Conservation (phyloP, 2,888 invertebrate genomes). For the Apotomis turbidana region DNA sequence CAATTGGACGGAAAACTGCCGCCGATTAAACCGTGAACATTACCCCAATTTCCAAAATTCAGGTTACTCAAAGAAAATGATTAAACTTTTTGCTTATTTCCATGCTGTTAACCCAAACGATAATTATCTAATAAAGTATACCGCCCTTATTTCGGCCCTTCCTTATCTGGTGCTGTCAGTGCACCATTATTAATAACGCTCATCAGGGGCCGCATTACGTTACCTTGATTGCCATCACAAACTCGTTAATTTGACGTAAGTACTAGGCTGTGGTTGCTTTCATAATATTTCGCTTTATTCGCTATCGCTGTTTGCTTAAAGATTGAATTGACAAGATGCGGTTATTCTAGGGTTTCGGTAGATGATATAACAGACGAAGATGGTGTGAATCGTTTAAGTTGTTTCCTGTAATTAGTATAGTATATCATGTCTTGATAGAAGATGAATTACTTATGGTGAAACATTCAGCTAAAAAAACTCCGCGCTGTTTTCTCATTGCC, state of each 20-base stretch:
- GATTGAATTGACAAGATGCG: too few relatives aligned
- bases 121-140: conserved; percentile 55
- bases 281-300: not conserved
- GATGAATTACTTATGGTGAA: too few relatives aligned
- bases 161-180: conserved; percentile 59
- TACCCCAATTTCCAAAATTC: conserved; percentile 3
- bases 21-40: conserved; percentile 13
- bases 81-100: conserved; percentile 49
- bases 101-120: conserved; percentile 51
- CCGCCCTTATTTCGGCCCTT: conserved; percentile 51
- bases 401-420: too few relatives aligned
- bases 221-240: conserved; percentile 38
- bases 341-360: too few relatives aligned
- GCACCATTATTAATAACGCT: conserved; percentile 55
- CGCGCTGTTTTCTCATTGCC: too few relatives aligned
- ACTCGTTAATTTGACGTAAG: conserved; percentile 29
- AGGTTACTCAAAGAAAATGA: conserved; percentile 17
- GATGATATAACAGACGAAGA: too few relatives aligned
- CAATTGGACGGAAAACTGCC: not conserved
- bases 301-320: too few relatives aligned
- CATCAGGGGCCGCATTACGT: conserved; percentile 36
- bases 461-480: too few relatives aligned
- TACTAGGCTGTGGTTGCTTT: not conserved
- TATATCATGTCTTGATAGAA: too few relatives aligned
- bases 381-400: too few relatives aligned